Percentiles rank a stretch among this genome's conserved stretches.
Conservation (phyloP, 2,113 vertebrate genomes). For the Rhodinocichla rosea region DNA sequence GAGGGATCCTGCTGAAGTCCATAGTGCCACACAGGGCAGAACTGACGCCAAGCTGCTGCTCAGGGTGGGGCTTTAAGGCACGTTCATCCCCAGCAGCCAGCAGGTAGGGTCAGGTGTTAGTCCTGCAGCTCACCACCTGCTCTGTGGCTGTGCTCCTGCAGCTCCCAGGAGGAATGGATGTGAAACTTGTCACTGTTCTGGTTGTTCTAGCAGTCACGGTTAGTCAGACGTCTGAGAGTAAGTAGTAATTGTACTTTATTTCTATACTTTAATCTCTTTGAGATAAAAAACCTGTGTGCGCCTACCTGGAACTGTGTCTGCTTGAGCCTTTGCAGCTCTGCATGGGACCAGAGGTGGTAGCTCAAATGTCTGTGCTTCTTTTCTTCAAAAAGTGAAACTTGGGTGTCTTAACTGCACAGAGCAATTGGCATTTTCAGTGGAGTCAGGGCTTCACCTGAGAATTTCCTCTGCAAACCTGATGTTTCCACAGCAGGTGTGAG, state of each 20-base stretch:
- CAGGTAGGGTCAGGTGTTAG: background rate
- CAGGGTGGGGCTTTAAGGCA: conserved; percentile 60
- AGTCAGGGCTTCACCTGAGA: background rate
- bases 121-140: background rate
- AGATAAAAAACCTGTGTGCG: rapidly evolving
- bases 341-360: background rate
- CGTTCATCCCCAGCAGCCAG: background rate
- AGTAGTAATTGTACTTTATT: conserved; percentile 12
- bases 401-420: background rate
- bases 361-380: background rate
- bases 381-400: background rate
- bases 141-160: background rate
- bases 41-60: background rate
- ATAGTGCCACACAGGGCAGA: background rate
- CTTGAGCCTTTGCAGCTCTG: background rate
- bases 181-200: background rate
- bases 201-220: conserved; percentile 1
- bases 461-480: background rate
- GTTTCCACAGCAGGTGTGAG: background rate
- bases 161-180: conserved; percentile 47
- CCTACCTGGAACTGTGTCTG: background rate
- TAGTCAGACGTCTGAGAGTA: conserved; percentile 59
- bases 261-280: background rate
- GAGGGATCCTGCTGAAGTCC: background rate
- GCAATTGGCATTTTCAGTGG: background rate